These are phyloP conservation scores for Apodemia mormo DNA, from an alignment of 2,888 invertebrate genomes.

Conservation along the genomic window DNA sequence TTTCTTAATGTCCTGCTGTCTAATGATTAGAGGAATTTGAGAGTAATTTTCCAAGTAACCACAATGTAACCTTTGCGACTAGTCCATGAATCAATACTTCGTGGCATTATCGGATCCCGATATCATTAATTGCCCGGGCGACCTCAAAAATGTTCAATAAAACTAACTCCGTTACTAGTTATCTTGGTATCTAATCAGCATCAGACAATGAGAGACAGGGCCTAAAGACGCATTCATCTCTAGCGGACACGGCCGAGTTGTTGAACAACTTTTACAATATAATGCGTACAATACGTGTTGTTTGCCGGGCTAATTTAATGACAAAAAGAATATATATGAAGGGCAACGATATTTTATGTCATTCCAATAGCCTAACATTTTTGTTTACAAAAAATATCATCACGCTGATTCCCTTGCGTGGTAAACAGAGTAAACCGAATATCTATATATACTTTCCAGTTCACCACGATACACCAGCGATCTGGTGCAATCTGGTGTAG, in stretches of 20 bases:
- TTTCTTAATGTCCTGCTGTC: background rate
- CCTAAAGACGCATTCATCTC: background rate
- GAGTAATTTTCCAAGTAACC: slow-evolving; percentile 10
- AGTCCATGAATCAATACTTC: slow-evolving; percentile 11
- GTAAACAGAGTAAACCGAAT: too few relatives aligned
- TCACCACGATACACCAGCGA: too few relatives aligned
- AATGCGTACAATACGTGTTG: background rate
- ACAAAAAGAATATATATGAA: background rate
- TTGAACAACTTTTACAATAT: slow-evolving; percentile 10
- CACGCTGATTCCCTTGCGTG: too few relatives aligned
- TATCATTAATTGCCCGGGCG: slow-evolving; percentile 5
- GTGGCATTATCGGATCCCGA: slow-evolving; percentile 4
- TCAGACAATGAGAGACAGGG: background rate
- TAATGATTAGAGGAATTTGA: background rate
- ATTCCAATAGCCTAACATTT: background rate
- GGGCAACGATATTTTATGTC: background rate
- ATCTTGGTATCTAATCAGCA: background rate
- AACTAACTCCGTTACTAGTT: slow-evolving; percentile 1
- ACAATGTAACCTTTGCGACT: slow-evolving; percentile 1
- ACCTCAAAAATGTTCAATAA: slow-evolving; percentile 10
- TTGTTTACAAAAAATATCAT: too few relatives aligned
- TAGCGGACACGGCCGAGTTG: too few relatives aligned
- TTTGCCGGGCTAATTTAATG: slow-evolving; percentile 8
- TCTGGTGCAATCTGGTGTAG: too few relatives aligned
- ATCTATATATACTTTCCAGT: too few relatives aligned